Evolutionary conservation across 1,140 invertebrate species (phyloP).

Genomic region (Drosophila mayri): DNA sequence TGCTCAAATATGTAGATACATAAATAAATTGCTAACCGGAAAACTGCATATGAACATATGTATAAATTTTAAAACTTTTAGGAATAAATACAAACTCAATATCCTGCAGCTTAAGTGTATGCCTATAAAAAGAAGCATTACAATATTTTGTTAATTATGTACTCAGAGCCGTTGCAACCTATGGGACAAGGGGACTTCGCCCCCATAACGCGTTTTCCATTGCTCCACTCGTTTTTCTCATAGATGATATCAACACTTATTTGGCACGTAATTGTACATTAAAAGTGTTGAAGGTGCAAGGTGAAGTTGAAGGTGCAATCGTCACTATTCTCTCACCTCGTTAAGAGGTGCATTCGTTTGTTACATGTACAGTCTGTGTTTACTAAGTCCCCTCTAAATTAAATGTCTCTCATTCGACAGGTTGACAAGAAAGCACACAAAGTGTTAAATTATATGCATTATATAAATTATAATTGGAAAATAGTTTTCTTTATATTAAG

Average conservation of each 20-base stretch:
- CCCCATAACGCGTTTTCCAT: too few species aligned
- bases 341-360: not conserved
- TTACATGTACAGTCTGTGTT: not conserved
- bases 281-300: too few species aligned
- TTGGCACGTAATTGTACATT: not conserved
- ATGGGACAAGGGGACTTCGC: too few species aligned
- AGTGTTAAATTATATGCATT: too few species aligned
- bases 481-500: not conserved
- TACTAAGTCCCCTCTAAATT: not conserved
- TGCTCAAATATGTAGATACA: too few species aligned
- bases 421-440: conserved; percentile 20
- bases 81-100: not conserved
- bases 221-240: too few species aligned
- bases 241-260: too few species aligned
- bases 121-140: not conserved
- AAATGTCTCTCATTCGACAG: conserved; percentile 36
- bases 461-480: too few species aligned
- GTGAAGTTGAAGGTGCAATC: not conserved
- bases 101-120: not conserved
- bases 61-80: not conserved
- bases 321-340: not conserved
- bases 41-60: not conserved
- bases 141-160: too few species aligned
- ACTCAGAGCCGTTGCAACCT: too few species aligned
- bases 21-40: not conserved